These are phyloP conservation scores for Corvus moneduloides DNA, from an alignment of 2,113 vertebrate species.

Conservation along the genomic window DNA sequence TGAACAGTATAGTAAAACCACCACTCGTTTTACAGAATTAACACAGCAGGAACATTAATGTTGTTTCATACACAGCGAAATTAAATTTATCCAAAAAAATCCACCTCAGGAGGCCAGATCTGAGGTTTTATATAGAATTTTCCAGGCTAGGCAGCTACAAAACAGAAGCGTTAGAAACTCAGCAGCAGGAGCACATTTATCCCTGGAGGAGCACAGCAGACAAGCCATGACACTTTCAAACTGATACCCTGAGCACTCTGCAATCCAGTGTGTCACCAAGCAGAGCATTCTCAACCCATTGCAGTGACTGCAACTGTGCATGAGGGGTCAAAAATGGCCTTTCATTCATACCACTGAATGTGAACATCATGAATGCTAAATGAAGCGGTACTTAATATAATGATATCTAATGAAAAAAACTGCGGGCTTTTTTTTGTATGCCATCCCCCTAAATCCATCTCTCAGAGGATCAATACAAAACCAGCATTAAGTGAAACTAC, in stretches of 20 bases:
- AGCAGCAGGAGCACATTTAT: neutral
- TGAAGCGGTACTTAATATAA: neutral
- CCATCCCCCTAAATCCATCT: neutral
- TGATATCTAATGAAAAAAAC: neutral
- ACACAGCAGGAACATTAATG: neutral
- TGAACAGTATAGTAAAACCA: neutral
- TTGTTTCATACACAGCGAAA: neutral
- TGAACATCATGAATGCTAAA: neutral
- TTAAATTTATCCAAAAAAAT: neutral
- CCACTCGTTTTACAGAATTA: conserved; percentile 8
- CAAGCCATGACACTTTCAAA: neutral
- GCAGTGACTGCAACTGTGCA: neutral
- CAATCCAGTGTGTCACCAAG: neutral
- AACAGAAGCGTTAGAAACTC: neutral
- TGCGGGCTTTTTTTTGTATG: neutral
- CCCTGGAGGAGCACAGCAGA: neutral
- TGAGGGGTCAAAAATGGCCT: neutral
- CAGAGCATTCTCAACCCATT: neutral
- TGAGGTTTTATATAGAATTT: conserved; percentile 21
- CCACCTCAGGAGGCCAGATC: neutral
- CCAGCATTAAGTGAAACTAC: neutral
- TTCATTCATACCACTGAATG: neutral
- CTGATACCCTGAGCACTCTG: neutral
- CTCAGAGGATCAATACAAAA: neutral
- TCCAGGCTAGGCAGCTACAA: neutral